Evolutionary conservation across 2,888 invertebrate species (phyloP).

Genomic region (Metallyticus violacea): DNA sequence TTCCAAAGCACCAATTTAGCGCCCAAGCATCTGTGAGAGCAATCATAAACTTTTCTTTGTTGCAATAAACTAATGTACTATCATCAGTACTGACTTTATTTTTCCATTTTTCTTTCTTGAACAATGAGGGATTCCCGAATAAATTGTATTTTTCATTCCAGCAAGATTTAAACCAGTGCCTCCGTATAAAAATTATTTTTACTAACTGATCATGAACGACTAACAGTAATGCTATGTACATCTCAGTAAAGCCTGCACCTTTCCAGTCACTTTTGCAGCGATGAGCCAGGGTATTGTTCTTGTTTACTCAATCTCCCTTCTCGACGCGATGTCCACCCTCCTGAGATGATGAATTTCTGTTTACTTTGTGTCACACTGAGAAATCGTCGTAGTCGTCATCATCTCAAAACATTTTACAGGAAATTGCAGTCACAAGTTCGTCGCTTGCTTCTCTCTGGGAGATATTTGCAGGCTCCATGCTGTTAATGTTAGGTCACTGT

Average conservation of each 20-base stretch:
- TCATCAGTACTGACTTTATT: too few species aligned
- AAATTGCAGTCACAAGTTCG: constrained; percentile 23
- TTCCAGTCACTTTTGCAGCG: neutral
- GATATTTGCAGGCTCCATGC: neutral
- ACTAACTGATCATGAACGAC: too few species aligned
- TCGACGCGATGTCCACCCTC: constrained; percentile 11
- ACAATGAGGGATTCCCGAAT: too few species aligned
- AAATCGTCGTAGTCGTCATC: neutral
- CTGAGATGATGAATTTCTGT: constrained; percentile 33
- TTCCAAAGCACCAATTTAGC: neutral
- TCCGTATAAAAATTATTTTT: too few species aligned
- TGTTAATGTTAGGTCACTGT: neutral
- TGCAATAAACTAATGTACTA: too few species aligned
- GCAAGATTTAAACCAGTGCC: too few species aligned
- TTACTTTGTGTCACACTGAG: constrained; percentile 24
- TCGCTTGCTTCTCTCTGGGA: neutral
- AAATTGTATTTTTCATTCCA: too few species aligned
- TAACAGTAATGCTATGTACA: neutral
- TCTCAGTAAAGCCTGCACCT: neutral
- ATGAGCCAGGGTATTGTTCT: neutral
- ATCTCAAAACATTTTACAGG: constrained; percentile 29
- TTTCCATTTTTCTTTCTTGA: too few species aligned
- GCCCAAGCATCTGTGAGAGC: neutral
- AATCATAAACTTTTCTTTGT: too few species aligned
- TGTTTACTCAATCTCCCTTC: neutral